Evolutionary conservation across 2,888 invertebrate genomes (phyloP), one percentile per base, ranked within the genome.

Genomic region (Tiliacea citrago): DNA sequence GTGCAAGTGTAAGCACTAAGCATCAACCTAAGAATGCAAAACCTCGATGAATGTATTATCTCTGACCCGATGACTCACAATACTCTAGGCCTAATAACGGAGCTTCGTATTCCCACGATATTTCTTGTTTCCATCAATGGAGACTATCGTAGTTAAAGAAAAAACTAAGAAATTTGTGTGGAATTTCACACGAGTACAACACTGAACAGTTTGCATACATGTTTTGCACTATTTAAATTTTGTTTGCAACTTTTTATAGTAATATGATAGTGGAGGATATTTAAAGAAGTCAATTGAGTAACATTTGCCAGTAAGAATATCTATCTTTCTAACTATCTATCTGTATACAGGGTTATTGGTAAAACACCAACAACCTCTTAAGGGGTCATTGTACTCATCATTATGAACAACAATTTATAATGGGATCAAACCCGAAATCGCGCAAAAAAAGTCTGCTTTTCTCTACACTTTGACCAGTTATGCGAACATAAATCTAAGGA

Each of bases 1-100:
- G 45, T 86, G 77, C 61, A 29, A 68, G 5, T 10, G 21, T 39
- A 29, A 24, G 24, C 18, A 49, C 63, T 49, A 42, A 39, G 18
- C 18, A 47, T 77, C 29, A 42, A 78, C 12, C 16, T 16, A 35
- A 55, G 78, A 77, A 75, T 66, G 68, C 58, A 79, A 67, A 57
- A 49, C 29, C 35, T 16, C 60, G 21, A 58, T 66, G 68, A 77
- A 67, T 75, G n/a, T 75, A 72, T 83, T 74, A 83, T 70, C 47
- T 47, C 10, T 79, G 86, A 86, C 87, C 86, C 55, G 75, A 74
- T 87, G 84, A 81, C 84, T 86, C 84, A 78, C 72, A 77, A 75
- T 70, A 71, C 68, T 69, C 68, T 79, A 73, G 77, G 83, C 68
- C 70, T 58, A 70, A 61, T 87, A 87, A 87, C 86, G 87, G 87